Evolutionary conservation across 2,797 vertebrate species (phyloP), one percentile per base, ranked within the genome.

Genomic region (Natrix natrix): DNA sequence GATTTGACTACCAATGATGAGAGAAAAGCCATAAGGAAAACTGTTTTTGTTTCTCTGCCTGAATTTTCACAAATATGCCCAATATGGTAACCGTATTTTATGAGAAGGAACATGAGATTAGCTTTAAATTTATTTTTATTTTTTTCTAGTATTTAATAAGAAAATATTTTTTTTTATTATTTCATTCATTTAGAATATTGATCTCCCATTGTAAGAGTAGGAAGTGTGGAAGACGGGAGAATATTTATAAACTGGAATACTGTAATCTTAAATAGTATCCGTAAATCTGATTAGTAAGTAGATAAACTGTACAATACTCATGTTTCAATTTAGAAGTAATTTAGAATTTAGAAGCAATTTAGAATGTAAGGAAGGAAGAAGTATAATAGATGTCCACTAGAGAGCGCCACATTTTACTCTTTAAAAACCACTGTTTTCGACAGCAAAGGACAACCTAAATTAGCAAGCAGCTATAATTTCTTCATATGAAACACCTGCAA

Each of bases 341-440:
- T 43, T 43, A 43, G 43, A 43, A 43, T 43, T 43, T 43, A 43
- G 48, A 52, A 52, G 48, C 48, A 52, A 52, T 52, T 52, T 52
- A 52, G 4, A 52, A 52, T 52, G 5, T 52, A 52, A 52, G 48
- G 48, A 43, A 52, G 48, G 48, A 52, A 95, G 96, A 96, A 97
- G 91, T 97, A 95, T 94, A 95, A 12, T 93, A 0, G 0, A 86
- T 93, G 37, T 93, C 97, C 98, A 97, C 97, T 96, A 87, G 98
- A 97, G 97, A 97, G 97, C 96, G 97, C 96, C 96, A 98, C 94
- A 96, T 95, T 97, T 97, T 96, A n/a, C 91, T 94, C 96, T 97
- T 24, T 92, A 54, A 22, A 91, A 88, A 83, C 1, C 14, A 43
- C 55, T 86, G 74, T 94, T 93, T 11, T 63, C 26, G 95, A 92